Evolutionary conservation across 2,888 invertebrate species (phyloP).

Genomic region (Agrochola circellaris): DNA sequence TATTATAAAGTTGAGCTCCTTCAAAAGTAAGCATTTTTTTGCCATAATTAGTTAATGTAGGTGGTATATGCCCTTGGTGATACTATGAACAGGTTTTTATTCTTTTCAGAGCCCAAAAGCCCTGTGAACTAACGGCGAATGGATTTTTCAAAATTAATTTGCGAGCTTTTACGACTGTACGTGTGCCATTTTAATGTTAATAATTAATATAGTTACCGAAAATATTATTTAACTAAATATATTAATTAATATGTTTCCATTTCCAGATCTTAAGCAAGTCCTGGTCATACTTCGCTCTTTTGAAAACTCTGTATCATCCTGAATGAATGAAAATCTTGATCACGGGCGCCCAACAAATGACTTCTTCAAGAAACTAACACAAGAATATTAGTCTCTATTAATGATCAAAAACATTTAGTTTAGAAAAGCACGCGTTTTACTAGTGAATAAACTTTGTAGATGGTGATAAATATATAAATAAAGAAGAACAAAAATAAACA

Average conservation of each 20-base stretch:
- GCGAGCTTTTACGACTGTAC: slow-evolving; percentile 45
- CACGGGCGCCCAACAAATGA: background rate
- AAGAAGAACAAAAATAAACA: no score
- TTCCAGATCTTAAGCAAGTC: slow-evolving; percentile 60
- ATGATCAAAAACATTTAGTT: background rate
- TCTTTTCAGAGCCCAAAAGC: slow-evolving; percentile 52
- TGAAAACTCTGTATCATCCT: slow-evolving; percentile 51
- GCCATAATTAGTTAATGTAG: no score
- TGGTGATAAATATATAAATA: background rate
- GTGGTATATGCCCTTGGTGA: background rate
- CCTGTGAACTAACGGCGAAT: slow-evolving; percentile 46
- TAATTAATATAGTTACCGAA: no score
- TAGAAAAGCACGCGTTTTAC: background rate
- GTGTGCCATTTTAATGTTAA: slow-evolving; percentile 2
- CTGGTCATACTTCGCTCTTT: slow-evolving; percentile 63
- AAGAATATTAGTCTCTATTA: background rate
- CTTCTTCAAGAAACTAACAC: background rate
- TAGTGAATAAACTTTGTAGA: slow-evolving; percentile 28
- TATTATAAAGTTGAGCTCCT: no score
- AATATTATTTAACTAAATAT: background rate
- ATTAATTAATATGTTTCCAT: background rate
- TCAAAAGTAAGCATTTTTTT: no score
- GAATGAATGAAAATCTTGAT: slow-evolving; percentile 35
- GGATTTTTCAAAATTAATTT: slow-evolving; percentile 53
- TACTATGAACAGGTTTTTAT: background rate